Percentiles rank a stretch among this genome's conserved stretches.
Evolutionary conservation across 1,140 invertebrate genomes (phyloP).

Genomic region (Drosophila obscura): DNA sequence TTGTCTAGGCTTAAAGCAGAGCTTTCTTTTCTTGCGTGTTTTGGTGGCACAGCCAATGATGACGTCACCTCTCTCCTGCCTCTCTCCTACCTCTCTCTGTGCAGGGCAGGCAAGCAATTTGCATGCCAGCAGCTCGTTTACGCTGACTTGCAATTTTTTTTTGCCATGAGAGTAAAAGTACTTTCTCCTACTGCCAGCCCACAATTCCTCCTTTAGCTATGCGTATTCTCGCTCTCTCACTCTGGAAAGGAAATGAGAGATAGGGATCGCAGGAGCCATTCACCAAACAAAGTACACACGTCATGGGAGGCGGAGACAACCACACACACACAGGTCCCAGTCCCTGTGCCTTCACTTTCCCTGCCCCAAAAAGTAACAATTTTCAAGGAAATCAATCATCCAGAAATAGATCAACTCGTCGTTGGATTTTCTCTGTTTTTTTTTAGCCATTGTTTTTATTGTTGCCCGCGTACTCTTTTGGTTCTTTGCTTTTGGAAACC

Average conservation of each 20-base stretch:
- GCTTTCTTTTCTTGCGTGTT: constrained; percentile 24
- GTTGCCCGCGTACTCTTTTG: constrained; percentile 13
- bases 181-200: too few species aligned
- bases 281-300: constrained; percentile 58
- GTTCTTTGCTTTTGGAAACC: constrained; percentile 16
- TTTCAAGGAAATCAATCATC: constrained; percentile 74
- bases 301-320: constrained; percentile 37
- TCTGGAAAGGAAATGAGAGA: constrained; percentile 2
- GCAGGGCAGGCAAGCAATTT: constrained; percentile 44
- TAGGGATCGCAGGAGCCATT: constrained; percentile 36
- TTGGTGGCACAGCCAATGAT: constrained; percentile 59
- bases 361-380: constrained; percentile 35
- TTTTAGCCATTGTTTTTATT: constrained; percentile 64
- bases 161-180: too few species aligned
- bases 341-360: constrained; percentile 22
- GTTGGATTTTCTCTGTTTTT: constrained; percentile 18
- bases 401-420: constrained; percentile 73
- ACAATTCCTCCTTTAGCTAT: too few species aligned
- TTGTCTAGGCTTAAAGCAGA: constrained; percentile 48
- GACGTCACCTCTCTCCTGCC: constrained; percentile 48
- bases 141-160: constrained; percentile 70
- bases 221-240: neutral
- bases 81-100: too few species aligned
- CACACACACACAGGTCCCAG: neutral
- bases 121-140: constrained; percentile 72